Evolutionary conservation across 2,113 vertebrate species (phyloP), one percentile per base, ranked within the genome.

Genomic region (Sinocyclocheilus grahami): DNA sequence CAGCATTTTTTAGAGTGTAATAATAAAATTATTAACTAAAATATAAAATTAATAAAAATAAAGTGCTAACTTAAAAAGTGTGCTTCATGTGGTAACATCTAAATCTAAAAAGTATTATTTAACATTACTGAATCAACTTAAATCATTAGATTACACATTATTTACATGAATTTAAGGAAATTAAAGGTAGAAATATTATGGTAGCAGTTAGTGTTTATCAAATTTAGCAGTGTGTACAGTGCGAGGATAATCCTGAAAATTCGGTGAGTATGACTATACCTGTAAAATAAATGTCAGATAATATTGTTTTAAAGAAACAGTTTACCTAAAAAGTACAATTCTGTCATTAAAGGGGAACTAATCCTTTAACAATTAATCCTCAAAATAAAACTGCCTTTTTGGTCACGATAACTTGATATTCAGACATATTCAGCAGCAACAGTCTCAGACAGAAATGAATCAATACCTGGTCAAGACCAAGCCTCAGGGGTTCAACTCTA

Each of bases 391-490:
- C 20, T 33, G 30, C 30, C 30, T 33, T 33, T 33, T 33, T 33
- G 30, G 30, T 33, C 30, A 33, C 39, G 72, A 75, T 46, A 75
- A 75, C 72, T 48, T 48, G 39, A 46, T 75, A 46, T 46, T 39
- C 39, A 75, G 22, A 75, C 72, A 46, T 24, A 3, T 24, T 20
- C 72, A 75, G 37, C 72, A 79, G 9, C 53, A 22, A 4, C 20
- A 62, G 55, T 63, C 58, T 63, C 78, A 65, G 78, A 46, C 78
- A 65, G 37, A 81, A 24, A 81, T 81, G 0, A 63, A 81, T 81
- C 78, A 81, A 80, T 80, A 18, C 22, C 39, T 75, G 72, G 72
- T 48, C 39, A 75, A 46, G 22, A 63, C 27, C 22, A 81, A 81
- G 78, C 37, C 13, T 81, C 37, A 27, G 37, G 78, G 37, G 78